Evolutionary conservation across 2,113 vertebrate genomes (phyloP).

Genomic region (Arenaria interpres): DNA sequence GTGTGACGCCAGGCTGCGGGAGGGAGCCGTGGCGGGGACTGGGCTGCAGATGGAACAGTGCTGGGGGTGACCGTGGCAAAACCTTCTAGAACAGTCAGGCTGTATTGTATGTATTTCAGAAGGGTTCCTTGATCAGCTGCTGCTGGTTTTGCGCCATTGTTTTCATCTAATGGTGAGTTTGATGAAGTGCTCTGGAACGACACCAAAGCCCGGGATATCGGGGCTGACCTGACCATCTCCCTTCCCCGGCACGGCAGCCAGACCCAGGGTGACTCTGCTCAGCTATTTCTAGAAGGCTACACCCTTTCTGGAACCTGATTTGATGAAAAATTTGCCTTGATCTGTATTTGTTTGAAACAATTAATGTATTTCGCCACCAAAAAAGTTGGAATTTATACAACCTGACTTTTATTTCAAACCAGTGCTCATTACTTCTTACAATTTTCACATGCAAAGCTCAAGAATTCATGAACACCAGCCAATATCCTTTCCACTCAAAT

Average conservation of each 20-base stretch:
- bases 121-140: background rate
- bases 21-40: background rate
- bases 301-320: conserved; percentile 29
- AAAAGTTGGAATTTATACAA: background rate
- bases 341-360: conserved; percentile 18
- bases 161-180: too few species aligned
- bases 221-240: background rate
- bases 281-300: conserved; percentile 32
- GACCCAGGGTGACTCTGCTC: background rate
- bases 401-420: background rate
- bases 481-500: background rate
- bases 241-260: background rate
- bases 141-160: background rate
- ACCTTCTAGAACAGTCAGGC: background rate
- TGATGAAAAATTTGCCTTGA: conserved; percentile 4
- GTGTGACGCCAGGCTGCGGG: background rate
- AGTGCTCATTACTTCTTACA: background rate
- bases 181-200: background rate
- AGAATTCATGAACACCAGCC: background rate
- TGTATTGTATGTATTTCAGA: background rate
- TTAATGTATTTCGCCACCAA: background rate
- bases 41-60: rapidly evolving
- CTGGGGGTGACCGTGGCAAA: background rate
- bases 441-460: background rate
- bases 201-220: background rate